Conservation (phyloP, 92 coral and sea anemone genomes). For the Phenganax subtilis region DNA sequence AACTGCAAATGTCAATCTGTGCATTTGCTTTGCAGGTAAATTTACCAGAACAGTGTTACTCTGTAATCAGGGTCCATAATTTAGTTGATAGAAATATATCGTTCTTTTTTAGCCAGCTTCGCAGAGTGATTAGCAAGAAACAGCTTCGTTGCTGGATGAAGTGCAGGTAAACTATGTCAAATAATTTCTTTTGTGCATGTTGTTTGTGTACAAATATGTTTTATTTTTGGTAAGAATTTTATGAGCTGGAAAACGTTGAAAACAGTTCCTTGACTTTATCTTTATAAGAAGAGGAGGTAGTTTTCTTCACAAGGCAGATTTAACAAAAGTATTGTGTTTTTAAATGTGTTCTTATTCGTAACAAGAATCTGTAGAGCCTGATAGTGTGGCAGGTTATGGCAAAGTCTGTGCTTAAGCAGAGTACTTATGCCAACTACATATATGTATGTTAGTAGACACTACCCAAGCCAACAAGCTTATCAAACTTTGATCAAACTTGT, state of each 20-base stretch:
- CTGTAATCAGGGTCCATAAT: not conserved
- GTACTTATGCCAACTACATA: not conserved
- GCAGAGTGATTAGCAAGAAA: too few relatives aligned
- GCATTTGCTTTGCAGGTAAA: not conserved
- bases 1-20: not conserved
- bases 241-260: not conserved
- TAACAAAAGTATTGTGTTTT: too few relatives aligned
- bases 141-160: too few relatives aligned
- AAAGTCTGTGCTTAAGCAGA: not conserved
- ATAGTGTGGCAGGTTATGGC: not conserved
- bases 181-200: not conserved
- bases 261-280: conserved; percentile 34
- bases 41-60: not conserved
- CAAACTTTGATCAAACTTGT: not conserved
- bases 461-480: not conserved
- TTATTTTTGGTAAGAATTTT: conserved; percentile 3
- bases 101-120: too few relatives aligned
- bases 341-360: too few relatives aligned
- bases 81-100: too few relatives aligned
- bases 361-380: conserved; percentile 4
- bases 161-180: not conserved
- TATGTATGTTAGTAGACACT: not conserved
- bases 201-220: not conserved
- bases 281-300: conserved; percentile 8
- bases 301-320: too few relatives aligned